Conservation (phyloP, 1,140 invertebrate genomes). For the Rhopalosiphum maidis region DNA sequence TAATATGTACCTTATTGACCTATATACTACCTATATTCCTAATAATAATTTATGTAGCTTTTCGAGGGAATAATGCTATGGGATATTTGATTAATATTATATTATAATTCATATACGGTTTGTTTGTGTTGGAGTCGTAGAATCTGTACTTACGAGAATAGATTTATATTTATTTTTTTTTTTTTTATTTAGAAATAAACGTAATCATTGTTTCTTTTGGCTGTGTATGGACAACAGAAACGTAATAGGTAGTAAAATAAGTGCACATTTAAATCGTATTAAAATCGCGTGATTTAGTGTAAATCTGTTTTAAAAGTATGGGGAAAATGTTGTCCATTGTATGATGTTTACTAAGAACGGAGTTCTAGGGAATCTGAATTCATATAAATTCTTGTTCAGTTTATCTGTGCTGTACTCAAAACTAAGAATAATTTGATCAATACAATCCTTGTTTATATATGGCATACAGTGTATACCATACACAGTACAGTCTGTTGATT, state of each 20-base stretch:
- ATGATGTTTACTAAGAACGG: no score
- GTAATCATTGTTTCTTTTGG: neutral
- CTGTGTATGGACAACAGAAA: neutral
- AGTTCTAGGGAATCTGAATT: no score
- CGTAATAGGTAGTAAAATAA: neutral
- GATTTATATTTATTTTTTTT: no score
- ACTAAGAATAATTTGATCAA: neutral
- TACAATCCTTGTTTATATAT: neutral
- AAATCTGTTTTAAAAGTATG: neutral
- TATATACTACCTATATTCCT: no score
- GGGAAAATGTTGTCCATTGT: neutral
- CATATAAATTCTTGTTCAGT: neutral
- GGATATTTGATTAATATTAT: no score
- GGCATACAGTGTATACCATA: no score
- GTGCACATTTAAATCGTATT: neutral
- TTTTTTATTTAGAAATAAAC: neutral
- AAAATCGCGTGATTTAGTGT: neutral
- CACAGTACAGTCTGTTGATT: no score
- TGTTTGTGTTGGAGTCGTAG: neutral
- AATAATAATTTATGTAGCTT: no score
- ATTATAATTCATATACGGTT: neutral
- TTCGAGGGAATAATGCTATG: no score
- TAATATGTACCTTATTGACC: no score
- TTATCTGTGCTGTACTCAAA: neutral
- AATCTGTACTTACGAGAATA: neutral